phyloP scores from a whole-genome alignment of 1,140 invertebrate genomes.

The Phthorimaea operculella region DNA sequence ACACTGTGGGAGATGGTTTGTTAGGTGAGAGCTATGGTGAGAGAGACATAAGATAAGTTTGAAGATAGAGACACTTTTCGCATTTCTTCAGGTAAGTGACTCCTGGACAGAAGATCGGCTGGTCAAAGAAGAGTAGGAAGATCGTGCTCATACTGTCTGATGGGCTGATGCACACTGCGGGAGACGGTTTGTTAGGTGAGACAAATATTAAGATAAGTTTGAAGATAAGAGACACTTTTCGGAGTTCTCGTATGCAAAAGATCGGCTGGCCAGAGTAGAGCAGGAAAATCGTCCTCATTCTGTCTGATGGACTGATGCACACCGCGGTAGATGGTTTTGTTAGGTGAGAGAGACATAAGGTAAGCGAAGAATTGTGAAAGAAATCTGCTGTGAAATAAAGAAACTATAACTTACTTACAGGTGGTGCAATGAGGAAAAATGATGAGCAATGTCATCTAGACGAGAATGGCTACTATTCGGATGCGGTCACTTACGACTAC shows the following conservation, averaged over 20 bases:
- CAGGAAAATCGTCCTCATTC: slow-evolving; percentile 71
- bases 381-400: too few relatives aligned
- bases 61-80: slow-evolving; percentile 69
- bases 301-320: slow-evolving; percentile 70
- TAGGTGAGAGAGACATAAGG: not conserved
- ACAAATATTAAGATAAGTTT: too few relatives aligned
- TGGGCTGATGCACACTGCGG: slow-evolving; percentile 73
- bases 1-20: not conserved
- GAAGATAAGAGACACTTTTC: too few relatives aligned
- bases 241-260: slow-evolving; percentile 86
- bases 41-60: too few relatives aligned
- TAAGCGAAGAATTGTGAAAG: too few relatives aligned
- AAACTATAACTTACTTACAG: slow-evolving; percentile 26
- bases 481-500: slow-evolving; percentile 70
- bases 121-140: slow-evolving; percentile 69
- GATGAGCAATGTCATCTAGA: slow-evolving; percentile 70
- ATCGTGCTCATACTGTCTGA: slow-evolving; percentile 73
- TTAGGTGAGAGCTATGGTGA: not conserved
- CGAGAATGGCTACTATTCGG: slow-evolving; percentile 66
- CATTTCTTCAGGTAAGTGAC: too few relatives aligned
- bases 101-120: slow-evolving; percentile 78
- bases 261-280: slow-evolving; percentile 72
- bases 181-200: slow-evolving; percentile 71
- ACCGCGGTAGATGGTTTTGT: not conserved
- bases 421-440: slow-evolving; percentile 63